Conservation (phyloP, 1,140 invertebrate genomes). For the Cydia splendana region DNA sequence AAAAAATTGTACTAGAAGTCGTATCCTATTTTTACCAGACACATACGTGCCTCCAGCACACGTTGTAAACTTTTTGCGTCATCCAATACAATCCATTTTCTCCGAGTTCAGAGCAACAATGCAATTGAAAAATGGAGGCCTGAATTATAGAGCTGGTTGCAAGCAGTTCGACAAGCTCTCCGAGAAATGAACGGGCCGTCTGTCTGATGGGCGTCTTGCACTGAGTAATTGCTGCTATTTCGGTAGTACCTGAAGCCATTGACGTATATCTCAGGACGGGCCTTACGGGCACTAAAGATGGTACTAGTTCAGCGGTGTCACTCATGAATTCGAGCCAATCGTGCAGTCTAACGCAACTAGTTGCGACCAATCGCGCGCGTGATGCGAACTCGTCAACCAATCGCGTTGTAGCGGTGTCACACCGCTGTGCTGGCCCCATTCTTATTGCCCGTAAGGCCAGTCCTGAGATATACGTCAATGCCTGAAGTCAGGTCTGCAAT, state of each 20-base stretch:
- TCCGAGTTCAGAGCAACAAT: constrained; percentile 12
- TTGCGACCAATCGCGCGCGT: too few species aligned
- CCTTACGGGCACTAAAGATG: too few species aligned
- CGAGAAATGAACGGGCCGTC: constrained; percentile 49
- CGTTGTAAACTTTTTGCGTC: constrained; percentile 3
- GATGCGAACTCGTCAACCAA: too few species aligned
- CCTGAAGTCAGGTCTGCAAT: neutral
- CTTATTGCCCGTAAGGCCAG: too few species aligned
- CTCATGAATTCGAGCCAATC: too few species aligned
- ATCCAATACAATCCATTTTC: constrained; percentile 18
- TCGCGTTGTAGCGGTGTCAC: too few species aligned
- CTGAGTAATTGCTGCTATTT: constrained; percentile 53
- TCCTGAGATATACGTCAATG: too few species aligned
- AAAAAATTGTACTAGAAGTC: neutral
- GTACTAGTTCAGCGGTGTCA: too few species aligned
- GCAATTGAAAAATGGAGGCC: constrained; percentile 32
- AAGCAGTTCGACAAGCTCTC: constrained; percentile 50
- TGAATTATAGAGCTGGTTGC: constrained; percentile 52
- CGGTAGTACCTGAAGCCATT: constrained; percentile 16
- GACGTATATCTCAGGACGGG: too few species aligned
- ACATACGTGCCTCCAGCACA: neutral
- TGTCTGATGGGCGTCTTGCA: constrained; percentile 39
- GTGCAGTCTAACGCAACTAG: too few species aligned
- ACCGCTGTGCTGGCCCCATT: too few species aligned
- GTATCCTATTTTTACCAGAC: neutral